These are phyloP conservation scores for Drosophila melanica DNA, from an alignment of 1,140 invertebrate genomes.

Conservation along the genomic window DNA sequence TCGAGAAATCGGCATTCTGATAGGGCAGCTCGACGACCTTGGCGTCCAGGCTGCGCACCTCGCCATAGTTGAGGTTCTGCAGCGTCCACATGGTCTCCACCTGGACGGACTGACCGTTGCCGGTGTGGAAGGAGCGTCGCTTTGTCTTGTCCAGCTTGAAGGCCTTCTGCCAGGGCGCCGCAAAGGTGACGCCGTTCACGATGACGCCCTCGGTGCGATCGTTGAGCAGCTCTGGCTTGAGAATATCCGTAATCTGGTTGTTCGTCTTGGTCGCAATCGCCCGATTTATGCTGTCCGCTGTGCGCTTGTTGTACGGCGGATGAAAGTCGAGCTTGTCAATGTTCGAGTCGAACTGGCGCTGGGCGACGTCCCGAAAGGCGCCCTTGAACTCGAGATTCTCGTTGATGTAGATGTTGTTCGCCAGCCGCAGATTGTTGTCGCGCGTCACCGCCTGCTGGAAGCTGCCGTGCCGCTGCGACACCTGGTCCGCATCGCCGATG, in stretches of 20 bases:
- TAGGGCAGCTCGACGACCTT: conserved; percentile 78
- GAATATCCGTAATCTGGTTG: conserved; percentile 68
- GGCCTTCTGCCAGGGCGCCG: conserved; percentile 76
- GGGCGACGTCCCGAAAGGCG: conserved; percentile 72
- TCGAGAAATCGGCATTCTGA: conserved; percentile 73
- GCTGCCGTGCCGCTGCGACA: conserved; percentile 67
- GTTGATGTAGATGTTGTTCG: conserved; percentile 80
- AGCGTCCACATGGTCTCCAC: conserved; percentile 81
- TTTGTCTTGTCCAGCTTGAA: conserved; percentile 67
- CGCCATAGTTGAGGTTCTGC: conserved; percentile 75
- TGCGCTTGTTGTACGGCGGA: conserved; percentile 80
- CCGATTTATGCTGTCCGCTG: conserved; percentile 74
- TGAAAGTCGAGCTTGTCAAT: conserved; percentile 80
- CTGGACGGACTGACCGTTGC: conserved; percentile 61
- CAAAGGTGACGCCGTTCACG: conserved; percentile 66
- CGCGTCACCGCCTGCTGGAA: conserved; percentile 68
- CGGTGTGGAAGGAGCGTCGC: conserved; percentile 63
- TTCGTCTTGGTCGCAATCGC: conserved; percentile 71
- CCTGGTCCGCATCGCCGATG: conserved; percentile 66
- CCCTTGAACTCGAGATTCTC: conserved; percentile 79
- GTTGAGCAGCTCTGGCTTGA: conserved; percentile 65
- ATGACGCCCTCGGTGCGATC: conserved; percentile 78
- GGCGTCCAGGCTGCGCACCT: conserved; percentile 67
- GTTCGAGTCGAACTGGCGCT: conserved; percentile 76
- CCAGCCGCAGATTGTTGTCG: conserved; percentile 75